phyloP scores from a whole-genome alignment of 2,113 vertebrate genomes.

The Pitta sordida region DNA sequence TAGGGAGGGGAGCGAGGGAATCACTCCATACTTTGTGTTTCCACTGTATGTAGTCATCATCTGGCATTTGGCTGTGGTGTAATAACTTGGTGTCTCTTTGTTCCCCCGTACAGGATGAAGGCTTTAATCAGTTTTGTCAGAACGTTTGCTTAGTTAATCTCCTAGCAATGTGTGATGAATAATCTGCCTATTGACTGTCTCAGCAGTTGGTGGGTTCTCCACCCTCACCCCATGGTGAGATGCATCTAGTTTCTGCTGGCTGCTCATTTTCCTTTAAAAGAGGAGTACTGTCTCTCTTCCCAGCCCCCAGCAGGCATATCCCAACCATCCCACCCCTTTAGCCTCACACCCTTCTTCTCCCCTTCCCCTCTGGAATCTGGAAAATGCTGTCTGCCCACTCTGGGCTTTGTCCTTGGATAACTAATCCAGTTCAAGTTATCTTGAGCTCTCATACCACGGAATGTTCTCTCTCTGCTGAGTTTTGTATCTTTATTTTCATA shows the following conservation, averaged over 20 bases:
- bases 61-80: conserved; percentile 45
- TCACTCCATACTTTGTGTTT: not conserved
- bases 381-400: conserved; percentile 54
- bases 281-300: conserved; percentile 34
- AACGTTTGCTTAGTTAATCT: conserved; percentile 79
- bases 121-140: conserved; percentile 76
- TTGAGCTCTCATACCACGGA: conserved; percentile 26
- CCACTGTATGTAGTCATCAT: conserved; percentile 20
- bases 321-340: not conserved
- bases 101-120: conserved; percentile 66
- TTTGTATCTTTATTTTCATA: conserved; percentile 29
- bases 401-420: conserved; percentile 44
- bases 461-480: conserved; percentile 15
- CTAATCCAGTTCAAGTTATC: conserved; percentile 39
- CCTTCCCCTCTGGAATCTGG: conserved; percentile 62
- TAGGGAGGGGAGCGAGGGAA: rapidly evolving
- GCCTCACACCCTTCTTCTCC: not conserved
- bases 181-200: conserved; percentile 77
- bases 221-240: conserved; percentile 72
- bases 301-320: conserved; percentile 45
- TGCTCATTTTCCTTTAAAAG: conserved; percentile 75
- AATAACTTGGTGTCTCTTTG: conserved; percentile 70
- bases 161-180: conserved; percentile 75
- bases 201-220: conserved; percentile 73
- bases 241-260: conserved; percentile 70